These are phyloP conservation scores for Papilio polytes DNA, from an alignment of 1,140 invertebrate species.

Conservation along the genomic window DNA sequence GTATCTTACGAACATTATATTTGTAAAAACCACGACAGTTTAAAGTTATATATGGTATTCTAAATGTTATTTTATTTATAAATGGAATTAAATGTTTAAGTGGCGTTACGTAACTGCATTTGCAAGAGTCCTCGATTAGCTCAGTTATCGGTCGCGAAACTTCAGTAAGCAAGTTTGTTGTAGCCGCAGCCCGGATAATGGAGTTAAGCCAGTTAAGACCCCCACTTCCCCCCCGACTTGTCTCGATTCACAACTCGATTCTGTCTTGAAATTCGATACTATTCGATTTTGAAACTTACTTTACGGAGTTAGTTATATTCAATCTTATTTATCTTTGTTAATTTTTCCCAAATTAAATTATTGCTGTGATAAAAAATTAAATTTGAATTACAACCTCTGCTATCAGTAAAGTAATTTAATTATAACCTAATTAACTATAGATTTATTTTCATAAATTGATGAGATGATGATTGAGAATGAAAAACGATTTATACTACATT, in stretches of 20 bases:
- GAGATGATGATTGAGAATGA: too few species aligned
- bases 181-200: constrained; percentile 60
- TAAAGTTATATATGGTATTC: neutral
- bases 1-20: too few species aligned
- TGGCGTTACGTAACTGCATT: constrained; percentile 45
- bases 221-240: constrained; percentile 43
- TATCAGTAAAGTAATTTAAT: too few species aligned
- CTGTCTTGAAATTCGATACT: constrained; percentile 41
- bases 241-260: constrained; percentile 65
- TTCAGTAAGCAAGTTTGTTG: constrained; percentile 64
- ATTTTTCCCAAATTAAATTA: too few species aligned
- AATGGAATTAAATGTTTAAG: constrained; percentile 16
- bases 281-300: constrained; percentile 40
- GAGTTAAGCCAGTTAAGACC: constrained; percentile 59
- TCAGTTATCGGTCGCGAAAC: constrained; percentile 69
- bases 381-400: too few species aligned
- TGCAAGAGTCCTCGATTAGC: constrained; percentile 58
- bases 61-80: neutral
- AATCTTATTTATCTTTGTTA: neutral
- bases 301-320: neutral
- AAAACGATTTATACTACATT: too few species aligned
- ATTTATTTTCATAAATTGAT: too few species aligned
- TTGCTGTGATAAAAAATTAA: too few species aligned
- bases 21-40: too few species aligned
- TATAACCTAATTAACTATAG: too few species aligned